These are phyloP conservation scores for Oegoconia quadripuncta DNA, from an alignment of 2,888 invertebrate genomes.

Conservation along the genomic window DNA sequence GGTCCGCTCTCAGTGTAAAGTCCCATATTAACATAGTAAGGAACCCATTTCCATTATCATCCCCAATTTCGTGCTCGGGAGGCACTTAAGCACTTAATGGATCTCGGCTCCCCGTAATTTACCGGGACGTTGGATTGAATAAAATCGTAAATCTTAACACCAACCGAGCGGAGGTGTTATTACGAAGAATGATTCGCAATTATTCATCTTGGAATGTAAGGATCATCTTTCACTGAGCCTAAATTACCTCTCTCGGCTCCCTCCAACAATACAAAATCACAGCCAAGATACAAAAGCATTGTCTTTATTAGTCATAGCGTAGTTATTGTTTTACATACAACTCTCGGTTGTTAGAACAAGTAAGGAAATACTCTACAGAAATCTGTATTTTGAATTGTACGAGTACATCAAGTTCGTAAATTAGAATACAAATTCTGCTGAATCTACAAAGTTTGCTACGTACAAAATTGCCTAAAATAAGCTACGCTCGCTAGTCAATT, in stretches of 20 bases:
- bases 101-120: slow-evolving; percentile 73
- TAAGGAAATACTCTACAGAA: too few relatives aligned
- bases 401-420: too few relatives aligned
- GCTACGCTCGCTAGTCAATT: too few relatives aligned
- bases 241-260: slow-evolving; percentile 20
- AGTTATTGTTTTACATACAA: too few relatives aligned
- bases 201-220: slow-evolving; percentile 44
- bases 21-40: slow-evolving; percentile 73
- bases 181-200: slow-evolving; percentile 62
- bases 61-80: slow-evolving; percentile 75
- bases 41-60: slow-evolving; percentile 75
- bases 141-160: slow-evolving; percentile 76
- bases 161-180: slow-evolving; percentile 60
- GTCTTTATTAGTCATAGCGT: too few relatives aligned
- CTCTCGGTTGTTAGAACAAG: too few relatives aligned
- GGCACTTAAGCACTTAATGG: slow-evolving; percentile 78
- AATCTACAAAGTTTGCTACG: too few relatives aligned
- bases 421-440: too few relatives aligned
- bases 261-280: slow-evolving; percentile 1
- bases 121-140: slow-evolving; percentile 72
- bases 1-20: slow-evolving; percentile 52
- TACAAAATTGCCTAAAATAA: too few relatives aligned
- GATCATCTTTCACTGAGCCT: slow-evolving; percentile 41
- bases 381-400: too few relatives aligned
- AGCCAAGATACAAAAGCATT: too few relatives aligned